phyloP scores from a whole-genome alignment of 2,113 vertebrate species.

The Corythornis cristatus region DNA sequence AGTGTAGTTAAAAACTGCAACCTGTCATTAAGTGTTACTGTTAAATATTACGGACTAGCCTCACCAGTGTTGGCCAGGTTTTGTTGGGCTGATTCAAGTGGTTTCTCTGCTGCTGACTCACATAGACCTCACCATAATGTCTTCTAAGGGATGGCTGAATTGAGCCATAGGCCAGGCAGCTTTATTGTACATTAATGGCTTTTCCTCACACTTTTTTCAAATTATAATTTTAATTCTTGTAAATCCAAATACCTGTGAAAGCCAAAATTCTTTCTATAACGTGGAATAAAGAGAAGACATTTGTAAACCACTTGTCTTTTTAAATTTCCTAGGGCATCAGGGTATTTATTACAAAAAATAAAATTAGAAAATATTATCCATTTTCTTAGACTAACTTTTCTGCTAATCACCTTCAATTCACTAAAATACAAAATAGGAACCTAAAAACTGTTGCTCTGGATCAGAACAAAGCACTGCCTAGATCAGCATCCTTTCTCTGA shows the following conservation, averaged over 20 bases:
- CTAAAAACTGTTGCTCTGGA: neutral
- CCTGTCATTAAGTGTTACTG: neutral
- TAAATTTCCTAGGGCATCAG: neutral
- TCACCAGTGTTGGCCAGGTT: neutral
- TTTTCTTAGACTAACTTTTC: neutral
- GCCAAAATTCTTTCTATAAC: neutral
- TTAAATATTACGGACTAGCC: neutral
- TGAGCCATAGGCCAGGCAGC: neutral
- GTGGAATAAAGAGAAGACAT: neutral
- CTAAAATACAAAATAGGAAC: neutral
- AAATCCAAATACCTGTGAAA: neutral
- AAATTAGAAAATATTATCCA: neutral
- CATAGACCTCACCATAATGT: neutral
- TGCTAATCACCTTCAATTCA: neutral
- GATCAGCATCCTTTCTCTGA: neutral
- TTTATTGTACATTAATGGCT: neutral
- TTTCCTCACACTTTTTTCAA: neutral
- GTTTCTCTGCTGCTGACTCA: constrained; percentile 9
- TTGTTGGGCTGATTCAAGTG: neutral
- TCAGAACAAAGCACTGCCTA: neutral
- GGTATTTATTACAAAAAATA: neutral
- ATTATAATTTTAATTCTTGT: neutral
- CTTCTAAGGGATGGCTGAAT: neutral
- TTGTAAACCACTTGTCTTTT: neutral
- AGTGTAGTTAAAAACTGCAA: neutral